A percentile compares a stretch with the other conserved stretches of the same genome.
Conservation (phyloP, 2,797 vertebrate species). For the Halcyon leucocephala region DNA sequence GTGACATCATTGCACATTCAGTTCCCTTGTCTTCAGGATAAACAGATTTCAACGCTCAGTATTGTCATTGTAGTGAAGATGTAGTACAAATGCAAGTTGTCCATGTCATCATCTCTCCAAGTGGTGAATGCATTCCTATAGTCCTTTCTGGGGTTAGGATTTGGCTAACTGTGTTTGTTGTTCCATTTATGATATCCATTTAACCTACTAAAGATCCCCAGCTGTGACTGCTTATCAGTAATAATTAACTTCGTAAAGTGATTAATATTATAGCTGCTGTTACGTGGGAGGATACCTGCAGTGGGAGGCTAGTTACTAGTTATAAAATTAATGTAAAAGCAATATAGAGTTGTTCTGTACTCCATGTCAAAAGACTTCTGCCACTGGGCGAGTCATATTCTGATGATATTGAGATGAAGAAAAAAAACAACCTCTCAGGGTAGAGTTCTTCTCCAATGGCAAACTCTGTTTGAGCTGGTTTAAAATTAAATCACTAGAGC, state of each 20-base stretch:
- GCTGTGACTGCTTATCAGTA: neutral
- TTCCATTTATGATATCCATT: neutral
- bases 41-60: neutral
- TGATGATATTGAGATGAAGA: neutral
- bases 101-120: neutral
- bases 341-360: neutral
- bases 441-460: neutral
- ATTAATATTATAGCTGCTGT: neutral
- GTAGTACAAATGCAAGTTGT: neutral
- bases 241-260: neutral
- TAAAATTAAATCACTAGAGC: neutral
- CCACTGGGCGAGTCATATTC: neutral
- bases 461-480: neutral
- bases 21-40: neutral
- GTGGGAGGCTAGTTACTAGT: neutral
- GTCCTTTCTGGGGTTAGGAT: neutral
- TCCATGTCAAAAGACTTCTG: neutral
- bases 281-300: neutral
- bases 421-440: neutral
- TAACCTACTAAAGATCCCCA: neutral
- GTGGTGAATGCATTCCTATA: neutral
- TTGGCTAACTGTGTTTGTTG: neutral
- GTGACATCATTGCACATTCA: neutral
- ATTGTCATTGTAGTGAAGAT: neutral
- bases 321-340: neutral